Percentiles rank a stretch among this genome's conserved stretches.
These are phyloP conservation scores for Capra hircus DNA, from an alignment of 2,113 vertebrate species.

Conservation along the genomic window DNA sequence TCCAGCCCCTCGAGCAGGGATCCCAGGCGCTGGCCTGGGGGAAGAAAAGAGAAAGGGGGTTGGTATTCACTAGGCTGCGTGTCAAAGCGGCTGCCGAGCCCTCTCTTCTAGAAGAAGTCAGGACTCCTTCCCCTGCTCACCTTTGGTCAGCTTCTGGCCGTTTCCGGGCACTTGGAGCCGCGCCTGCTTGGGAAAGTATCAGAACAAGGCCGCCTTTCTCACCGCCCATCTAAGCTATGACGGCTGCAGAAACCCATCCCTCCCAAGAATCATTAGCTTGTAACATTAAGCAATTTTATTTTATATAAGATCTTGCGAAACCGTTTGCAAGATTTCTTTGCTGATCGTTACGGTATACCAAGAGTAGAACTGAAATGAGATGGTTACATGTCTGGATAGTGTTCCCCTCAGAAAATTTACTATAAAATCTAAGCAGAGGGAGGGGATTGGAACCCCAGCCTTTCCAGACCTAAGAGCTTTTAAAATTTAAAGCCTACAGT, in stretches of 20 bases:
- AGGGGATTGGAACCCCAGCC: not conserved
- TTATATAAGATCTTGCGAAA: slow-evolving; percentile 29
- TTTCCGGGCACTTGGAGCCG: slow-evolving; percentile 22
- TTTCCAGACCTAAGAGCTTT: not conserved
- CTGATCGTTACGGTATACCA: not conserved
- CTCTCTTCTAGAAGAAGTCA: not conserved
- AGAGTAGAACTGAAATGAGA: not conserved
- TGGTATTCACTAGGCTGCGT: not conserved
- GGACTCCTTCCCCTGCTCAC: not conserved
- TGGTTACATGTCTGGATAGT: not conserved
- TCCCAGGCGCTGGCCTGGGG: not conserved
- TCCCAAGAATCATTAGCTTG: slow-evolving; percentile 18
- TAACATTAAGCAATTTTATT: slow-evolving; percentile 1
- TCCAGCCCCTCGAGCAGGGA: fast-evolving
- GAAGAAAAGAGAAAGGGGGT: not conserved
- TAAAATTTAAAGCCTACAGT: not conserved
- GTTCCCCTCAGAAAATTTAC: not conserved
- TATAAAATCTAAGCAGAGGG: not conserved
- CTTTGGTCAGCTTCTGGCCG: not conserved
- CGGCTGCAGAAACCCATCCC: slow-evolving; percentile 7
- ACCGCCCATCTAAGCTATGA: not conserved
- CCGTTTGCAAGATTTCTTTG: not conserved
- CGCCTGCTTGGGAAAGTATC: slow-evolving; percentile 66
- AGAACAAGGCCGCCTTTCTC: slow-evolving; percentile 1
- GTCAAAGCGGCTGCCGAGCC: not conserved